These are phyloP conservation scores for Drosophila azteca DNA, from an alignment of 1,140 invertebrate species.

Conservation along the genomic window DNA sequence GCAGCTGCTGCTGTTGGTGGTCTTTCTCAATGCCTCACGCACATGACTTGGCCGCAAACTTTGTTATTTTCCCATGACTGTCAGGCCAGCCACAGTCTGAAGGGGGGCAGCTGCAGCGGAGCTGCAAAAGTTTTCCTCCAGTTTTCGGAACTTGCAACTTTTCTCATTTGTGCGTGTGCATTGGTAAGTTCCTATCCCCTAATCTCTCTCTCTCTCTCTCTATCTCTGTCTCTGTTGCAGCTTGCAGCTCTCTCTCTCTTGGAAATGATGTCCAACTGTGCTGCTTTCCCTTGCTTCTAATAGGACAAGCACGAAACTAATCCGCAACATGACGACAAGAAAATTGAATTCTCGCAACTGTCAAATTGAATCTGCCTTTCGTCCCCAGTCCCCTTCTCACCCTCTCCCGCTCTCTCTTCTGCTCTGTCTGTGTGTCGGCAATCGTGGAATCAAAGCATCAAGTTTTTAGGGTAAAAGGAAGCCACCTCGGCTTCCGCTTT, in stretches of 20 bases:
- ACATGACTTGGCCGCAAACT: conserved; percentile 75
- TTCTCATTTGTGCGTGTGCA: conserved; percentile 81
- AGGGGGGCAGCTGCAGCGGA: conserved; percentile 49
- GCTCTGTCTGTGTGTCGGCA: background rate
- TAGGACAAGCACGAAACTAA: conserved; percentile 71
- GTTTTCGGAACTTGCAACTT: conserved; percentile 67
- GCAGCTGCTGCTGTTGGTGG: background rate
- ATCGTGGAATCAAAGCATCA: conserved; percentile 54
- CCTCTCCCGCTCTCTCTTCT: background rate
- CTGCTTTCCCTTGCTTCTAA: conserved; percentile 14
- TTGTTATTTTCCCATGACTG: conserved; percentile 58
- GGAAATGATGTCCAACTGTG: conserved; percentile 55
- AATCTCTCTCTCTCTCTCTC: conserved; percentile 15
- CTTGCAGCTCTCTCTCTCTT: conserved; percentile 3
- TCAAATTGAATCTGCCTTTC: conserved; percentile 74
- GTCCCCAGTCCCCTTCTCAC: background rate
- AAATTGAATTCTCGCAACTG: conserved; percentile 82
- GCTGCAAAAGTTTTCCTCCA: conserved; percentile 64
- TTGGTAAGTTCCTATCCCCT: conserved; percentile 54
- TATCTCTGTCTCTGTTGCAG: conserved; percentile 11
- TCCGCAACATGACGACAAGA: conserved; percentile 80
- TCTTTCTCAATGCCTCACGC: conserved; percentile 69
- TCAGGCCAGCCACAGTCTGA: background rate
- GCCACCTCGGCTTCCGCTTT: background rate
- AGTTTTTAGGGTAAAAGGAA: conserved; percentile 42